These are phyloP conservation scores for Sigmodon hispidus DNA, from an alignment of 2,113 vertebrate genomes.

Conservation along the genomic window DNA sequence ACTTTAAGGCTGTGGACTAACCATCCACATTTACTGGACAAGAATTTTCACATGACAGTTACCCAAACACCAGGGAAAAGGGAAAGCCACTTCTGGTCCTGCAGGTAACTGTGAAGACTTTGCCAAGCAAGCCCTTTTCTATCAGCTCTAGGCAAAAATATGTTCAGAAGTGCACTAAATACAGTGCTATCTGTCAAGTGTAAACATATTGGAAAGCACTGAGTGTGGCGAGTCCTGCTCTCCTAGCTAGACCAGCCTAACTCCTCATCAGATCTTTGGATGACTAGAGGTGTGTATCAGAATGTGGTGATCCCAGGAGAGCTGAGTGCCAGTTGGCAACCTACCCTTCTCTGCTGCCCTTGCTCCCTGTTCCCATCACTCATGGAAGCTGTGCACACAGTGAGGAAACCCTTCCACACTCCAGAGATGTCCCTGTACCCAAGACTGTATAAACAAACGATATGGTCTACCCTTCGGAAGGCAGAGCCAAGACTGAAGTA, in stretches of 20 bases:
- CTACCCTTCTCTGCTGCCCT: background rate
- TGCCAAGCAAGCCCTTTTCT: background rate
- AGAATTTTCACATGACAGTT: rapidly evolving
- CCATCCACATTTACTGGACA: background rate
- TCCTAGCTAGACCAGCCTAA: background rate
- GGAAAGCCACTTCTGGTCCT: background rate
- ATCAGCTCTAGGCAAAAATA: background rate
- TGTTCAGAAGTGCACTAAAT: background rate
- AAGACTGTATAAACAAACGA: rapidly evolving
- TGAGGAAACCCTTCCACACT: too few species aligned
- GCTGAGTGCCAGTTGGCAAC: background rate
- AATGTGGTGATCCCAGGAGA: background rate
- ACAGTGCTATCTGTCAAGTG: background rate
- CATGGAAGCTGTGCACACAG: too few species aligned
- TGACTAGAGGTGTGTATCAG: background rate
- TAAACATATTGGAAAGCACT: background rate
- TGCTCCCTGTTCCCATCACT: background rate
- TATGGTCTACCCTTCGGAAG: rapidly evolving
- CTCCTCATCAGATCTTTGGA: background rate
- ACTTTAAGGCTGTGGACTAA: background rate
- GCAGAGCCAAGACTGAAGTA: background rate
- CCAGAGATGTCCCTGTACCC: background rate
- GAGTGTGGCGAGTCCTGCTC: background rate
- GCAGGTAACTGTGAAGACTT: background rate
- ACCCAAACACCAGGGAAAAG: rapidly evolving